Evolutionary conservation across 2,797 vertebrate species (phyloP), one percentile per base, ranked within the genome.

Genomic region (Tenualosa thibaudeaui): DNA sequence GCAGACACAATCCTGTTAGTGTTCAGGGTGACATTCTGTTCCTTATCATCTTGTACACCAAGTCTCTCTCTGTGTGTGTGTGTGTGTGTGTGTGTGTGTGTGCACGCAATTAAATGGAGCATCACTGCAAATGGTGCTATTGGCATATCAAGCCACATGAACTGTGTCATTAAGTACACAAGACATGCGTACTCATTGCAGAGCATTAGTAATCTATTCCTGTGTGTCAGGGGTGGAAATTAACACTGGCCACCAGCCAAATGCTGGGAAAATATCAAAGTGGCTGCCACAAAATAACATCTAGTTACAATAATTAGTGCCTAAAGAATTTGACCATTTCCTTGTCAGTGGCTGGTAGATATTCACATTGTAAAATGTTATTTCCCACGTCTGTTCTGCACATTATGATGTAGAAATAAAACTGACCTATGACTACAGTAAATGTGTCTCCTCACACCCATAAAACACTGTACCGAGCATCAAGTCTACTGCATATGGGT

Each of bases 1-100:
- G 91, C 87, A 91, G 90, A 93, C 94, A 93, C 91, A 94, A 94
- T 95, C 93, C 93, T 92, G 90, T 93, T 95, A 93, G 89, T 93
- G 93, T 88, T 83, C 86, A 81, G 62, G 75, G n/a, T 43, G 84
- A 85, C 86, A 88, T 91, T 90, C 88, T 89, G 87, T 92, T 92
- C 91, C 92, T 93, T 89, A 51, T 56, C 50, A n/a, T 93, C 88
- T 78, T 43, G 37, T 78, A 22, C 17, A 46, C 71, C 50, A 51
- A 51, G 9, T 51, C 50, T 85, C 86, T n/a, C 37, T 60, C 43
- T 60, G 82, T 15, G 13, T 75, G 68, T 75, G 0, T 54, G 53
- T 54, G 13, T 54, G 53, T 54, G 53, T 54, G 53, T 54, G 53
- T 54, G 53, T 54, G 53, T 54, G 53, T 54, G 54, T 56, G 54